Base-by-base conservation (phyloP, 2,888 invertebrate genomes). In the Cheilosia pagana region DNA sequence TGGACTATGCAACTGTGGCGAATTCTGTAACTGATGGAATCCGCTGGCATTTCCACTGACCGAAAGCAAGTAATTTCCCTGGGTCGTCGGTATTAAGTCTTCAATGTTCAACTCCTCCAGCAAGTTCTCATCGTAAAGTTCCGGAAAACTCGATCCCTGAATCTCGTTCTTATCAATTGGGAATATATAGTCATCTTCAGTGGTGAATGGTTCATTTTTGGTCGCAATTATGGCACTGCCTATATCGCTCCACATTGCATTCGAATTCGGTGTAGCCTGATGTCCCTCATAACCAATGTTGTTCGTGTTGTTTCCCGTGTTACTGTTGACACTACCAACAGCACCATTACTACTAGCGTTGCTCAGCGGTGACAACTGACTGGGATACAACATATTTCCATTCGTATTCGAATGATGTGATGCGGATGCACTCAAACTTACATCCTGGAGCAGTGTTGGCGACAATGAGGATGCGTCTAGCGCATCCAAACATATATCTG, bases 141-240 rank as follows among this genome's bases (percentile, higher is more conserved):
- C 97, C 0, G 96, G 96, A 71, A 98, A 93, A 85, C 97, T 97
- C 0, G 97, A 96, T 3, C 96, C 89, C 91, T 96, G 95, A 88
- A 97, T 96, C 92, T 97, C 97, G 45, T 96, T 95, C 92, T 97
- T 96, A 91, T 97, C 97, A 70, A 97, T 96, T 93, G 96, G 95
- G 90, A 97, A 96, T 88, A 97, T 96, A 90, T 97, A 97, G 90
- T 97, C 97, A 89, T 97, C 97, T 89, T 97, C 97, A 94, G 96
- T 95, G 91, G 95, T 95, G 88, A 95, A 95, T 12, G 94, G 93
- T 88, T 95, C 95, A 62, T 90, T 87, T 88, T 92, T 92, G 68
- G 91, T 91, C 52, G 92, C 89, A 5, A 93, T 92, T 87, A 92
- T 91, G 85, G 91, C 90, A 87, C 89, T 90, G 85, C 90, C 90